phyloP scores from a whole-genome alignment of 2,797 vertebrate species.

The Remorina albescens region DNA sequence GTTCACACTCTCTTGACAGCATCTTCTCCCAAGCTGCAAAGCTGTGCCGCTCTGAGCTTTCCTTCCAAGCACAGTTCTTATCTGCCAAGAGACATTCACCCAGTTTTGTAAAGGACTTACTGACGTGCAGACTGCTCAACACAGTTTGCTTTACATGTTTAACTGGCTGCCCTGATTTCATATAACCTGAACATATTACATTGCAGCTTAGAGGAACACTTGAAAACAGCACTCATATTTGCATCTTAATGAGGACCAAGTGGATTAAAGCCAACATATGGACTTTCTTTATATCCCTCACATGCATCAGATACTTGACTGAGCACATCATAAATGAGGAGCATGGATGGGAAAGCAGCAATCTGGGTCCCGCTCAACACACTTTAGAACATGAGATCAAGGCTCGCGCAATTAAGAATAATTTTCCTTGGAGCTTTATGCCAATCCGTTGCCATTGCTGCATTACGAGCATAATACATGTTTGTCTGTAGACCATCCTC shows the following conservation, averaged over 20 bases:
- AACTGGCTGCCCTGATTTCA: slow-evolving; percentile 8
- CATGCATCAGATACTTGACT: slow-evolving; percentile 30
- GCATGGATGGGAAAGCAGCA: slow-evolving; percentile 9
- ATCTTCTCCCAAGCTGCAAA: slow-evolving; percentile 41
- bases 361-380: slow-evolving; percentile 37
- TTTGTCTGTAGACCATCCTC: slow-evolving; percentile 45
- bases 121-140: neutral
- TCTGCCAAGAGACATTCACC: slow-evolving; percentile 38
- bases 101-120: slow-evolving; percentile 5
- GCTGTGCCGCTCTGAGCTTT: slow-evolving; percentile 17
- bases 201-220: neutral
- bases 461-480: slow-evolving; percentile 50
- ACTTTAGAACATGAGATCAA: slow-evolving; percentile 62
- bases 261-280: slow-evolving; percentile 42
- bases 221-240: slow-evolving; percentile 7
- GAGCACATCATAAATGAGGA: slow-evolving; percentile 42
- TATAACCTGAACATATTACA: neutral
- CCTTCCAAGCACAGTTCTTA: slow-evolving; percentile 14
- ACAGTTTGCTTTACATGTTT: slow-evolving; percentile 6
- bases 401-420: slow-evolving; percentile 65
- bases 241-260: slow-evolving; percentile 11
- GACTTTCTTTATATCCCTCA: slow-evolving; percentile 22
- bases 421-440: slow-evolving; percentile 71
- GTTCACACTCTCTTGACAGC: slow-evolving; percentile 6
- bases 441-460: slow-evolving; percentile 50